Evolutionary conservation across 2,888 invertebrate genomes (phyloP).

Genomic region (Saturnia pavonia): DNA sequence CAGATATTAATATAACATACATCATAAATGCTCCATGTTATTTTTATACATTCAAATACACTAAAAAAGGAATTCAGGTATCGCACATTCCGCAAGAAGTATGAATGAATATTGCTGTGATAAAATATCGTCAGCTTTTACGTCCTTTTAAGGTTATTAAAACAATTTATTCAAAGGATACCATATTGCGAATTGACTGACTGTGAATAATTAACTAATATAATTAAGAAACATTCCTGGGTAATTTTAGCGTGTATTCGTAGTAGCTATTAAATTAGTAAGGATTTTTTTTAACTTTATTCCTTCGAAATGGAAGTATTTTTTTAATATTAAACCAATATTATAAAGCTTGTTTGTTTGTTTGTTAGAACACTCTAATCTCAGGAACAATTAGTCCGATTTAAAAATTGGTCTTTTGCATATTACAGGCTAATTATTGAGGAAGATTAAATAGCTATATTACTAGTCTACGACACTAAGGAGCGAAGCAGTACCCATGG

Average conservation of each 20-base stretch:
- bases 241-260: background rate
- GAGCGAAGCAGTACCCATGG: no score
- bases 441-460: no score
- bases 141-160: background rate
- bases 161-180: background rate
- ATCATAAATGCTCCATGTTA: no score
- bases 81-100: background rate
- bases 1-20: no score
- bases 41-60: no score
- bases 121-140: background rate
- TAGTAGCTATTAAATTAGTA: background rate
- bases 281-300: background rate
- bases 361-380: no score
- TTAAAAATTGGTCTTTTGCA: no score
- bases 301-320: background rate
- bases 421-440: no score
- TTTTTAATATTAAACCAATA: background rate
- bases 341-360: no score
- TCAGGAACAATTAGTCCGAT: no score
- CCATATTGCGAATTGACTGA: background rate
- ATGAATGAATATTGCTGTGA: background rate
- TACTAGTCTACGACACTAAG: no score
- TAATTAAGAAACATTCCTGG: background rate
- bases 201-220: background rate
- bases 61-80: background rate